Conservation (phyloP, 2,113 vertebrate species). For the Setophaga coronata region DNA sequence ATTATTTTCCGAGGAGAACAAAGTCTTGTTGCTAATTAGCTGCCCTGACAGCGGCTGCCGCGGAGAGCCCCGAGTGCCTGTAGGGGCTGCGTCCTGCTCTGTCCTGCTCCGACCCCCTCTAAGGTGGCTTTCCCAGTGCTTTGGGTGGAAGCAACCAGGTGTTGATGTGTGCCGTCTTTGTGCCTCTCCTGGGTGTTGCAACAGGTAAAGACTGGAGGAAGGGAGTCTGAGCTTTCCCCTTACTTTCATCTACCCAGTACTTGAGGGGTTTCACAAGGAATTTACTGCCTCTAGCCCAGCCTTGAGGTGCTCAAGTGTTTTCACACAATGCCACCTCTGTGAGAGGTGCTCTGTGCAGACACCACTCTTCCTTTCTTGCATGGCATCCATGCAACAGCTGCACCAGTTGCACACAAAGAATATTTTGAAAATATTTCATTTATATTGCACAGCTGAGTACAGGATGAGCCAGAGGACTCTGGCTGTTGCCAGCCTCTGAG, state of each 20-base stretch:
- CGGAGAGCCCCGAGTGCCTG: background rate
- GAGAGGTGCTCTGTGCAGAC: background rate
- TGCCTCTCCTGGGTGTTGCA: background rate
- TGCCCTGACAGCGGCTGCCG: background rate
- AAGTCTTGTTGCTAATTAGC: slow-evolving; percentile 31
- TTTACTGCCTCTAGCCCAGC: background rate
- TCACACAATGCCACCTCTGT: background rate
- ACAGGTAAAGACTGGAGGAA: background rate
- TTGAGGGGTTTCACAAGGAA: background rate
- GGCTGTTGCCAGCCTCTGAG: background rate
- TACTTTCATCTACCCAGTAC: accelerated
- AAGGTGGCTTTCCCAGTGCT: background rate
- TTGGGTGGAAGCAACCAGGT: accelerated
- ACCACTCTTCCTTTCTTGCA: background rate
- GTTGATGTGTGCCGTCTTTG: background rate
- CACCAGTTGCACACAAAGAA: background rate
- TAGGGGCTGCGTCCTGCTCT: background rate
- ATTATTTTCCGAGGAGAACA: slow-evolving; percentile 33
- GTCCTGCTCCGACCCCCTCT: background rate
- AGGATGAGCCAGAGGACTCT: background rate
- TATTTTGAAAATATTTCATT: background rate
- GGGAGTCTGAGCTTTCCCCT: background rate
- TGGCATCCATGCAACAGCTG: background rate
- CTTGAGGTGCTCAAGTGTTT: background rate
- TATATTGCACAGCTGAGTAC: background rate